Evolutionary conservation across 23 tunicate genomes (phyloP), one percentile per base, ranked within the genome.

Genomic region (Halocynthia roretzi): DNA sequence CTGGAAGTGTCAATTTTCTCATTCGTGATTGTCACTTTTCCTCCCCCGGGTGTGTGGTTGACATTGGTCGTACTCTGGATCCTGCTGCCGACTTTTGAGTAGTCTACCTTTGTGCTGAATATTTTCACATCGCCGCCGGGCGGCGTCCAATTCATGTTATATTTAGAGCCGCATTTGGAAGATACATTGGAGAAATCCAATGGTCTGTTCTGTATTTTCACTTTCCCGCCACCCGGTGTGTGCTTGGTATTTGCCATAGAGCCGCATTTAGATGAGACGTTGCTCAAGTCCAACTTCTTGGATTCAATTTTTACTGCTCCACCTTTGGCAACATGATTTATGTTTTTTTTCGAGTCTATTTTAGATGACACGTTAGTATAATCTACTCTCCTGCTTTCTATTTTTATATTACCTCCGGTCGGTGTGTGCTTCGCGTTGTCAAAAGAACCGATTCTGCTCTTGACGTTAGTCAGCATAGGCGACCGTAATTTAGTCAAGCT

Each of bases 11-110:
- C 44, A 31, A 31, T 31, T 31, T 31, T 17, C n/a, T 14, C 63
- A 12, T 23, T 12, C 15, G 18, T 61, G 17, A 51, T 50, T 17
- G 17, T 49, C 50, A 93, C 98, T 61, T 93, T 93, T 54, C 98
- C 98, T 8, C 98, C 98, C 1, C 98, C 88, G n/a, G 98, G 98
- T 7, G 87, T 77, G 70, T 93, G 88, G 9, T 72, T 86, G 72
- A 83, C 71, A 73, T 93, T 93, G 68, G 80, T 64, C 72, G 86
- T 31, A 6, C 95, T 89, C 48, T 93, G 93, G 48, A 86, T 55
- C 83, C 78, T 93, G 18, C 92, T 77, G 31, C 64, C 21, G 9
- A 84, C 89, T 11, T 84, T 74, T 20, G 67, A 53, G 54, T 60
- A 77, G 10, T 70, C 62, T 53, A 58, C 72, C 63, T 78, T 84